phyloP scores from a whole-genome alignment of 2,797 vertebrate species.

The Hydrophis major region DNA sequence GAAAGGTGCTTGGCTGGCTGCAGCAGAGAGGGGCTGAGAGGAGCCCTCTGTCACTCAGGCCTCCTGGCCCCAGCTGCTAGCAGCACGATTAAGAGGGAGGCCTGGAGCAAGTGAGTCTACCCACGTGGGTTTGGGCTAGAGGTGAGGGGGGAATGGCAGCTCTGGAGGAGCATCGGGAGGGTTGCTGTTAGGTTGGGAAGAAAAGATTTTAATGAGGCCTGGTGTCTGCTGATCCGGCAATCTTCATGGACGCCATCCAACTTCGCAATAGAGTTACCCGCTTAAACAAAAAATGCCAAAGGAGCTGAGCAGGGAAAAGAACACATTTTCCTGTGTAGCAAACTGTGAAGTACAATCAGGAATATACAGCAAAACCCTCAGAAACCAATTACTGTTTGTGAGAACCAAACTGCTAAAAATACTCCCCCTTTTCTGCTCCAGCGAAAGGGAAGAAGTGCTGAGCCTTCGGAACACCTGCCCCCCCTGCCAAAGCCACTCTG shows the following conservation, averaged over 20 bases:
- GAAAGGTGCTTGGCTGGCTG: conserved; percentile 6
- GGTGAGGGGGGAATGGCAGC: background rate
- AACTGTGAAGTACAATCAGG: background rate
- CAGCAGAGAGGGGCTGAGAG: background rate
- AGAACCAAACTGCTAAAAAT: background rate
- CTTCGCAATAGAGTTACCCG: conserved; percentile 38
- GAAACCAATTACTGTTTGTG: conserved; percentile 33
- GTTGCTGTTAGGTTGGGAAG: conserved; percentile 26
- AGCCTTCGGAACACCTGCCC: accelerated
- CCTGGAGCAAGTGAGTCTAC: background rate
- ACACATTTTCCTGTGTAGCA: background rate
- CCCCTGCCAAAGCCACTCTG: background rate
- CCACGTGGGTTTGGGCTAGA: background rate
- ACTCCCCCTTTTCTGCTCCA: background rate
- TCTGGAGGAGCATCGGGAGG: background rate
- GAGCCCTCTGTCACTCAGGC: background rate
- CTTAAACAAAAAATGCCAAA: background rate
- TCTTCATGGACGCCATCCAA: conserved; percentile 28
- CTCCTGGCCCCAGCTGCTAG: conserved; percentile 21
- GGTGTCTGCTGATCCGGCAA: conserved; percentile 37
- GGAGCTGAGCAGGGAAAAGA: background rate
- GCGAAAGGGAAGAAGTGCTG: background rate
- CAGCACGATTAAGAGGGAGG: conserved; percentile 20
- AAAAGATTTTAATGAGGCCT: conserved; percentile 36
- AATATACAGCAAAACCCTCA: background rate